These are phyloP conservation scores for Drosophila biarmipes DNA, from an alignment of 1,140 invertebrate genomes.

Conservation along the genomic window DNA sequence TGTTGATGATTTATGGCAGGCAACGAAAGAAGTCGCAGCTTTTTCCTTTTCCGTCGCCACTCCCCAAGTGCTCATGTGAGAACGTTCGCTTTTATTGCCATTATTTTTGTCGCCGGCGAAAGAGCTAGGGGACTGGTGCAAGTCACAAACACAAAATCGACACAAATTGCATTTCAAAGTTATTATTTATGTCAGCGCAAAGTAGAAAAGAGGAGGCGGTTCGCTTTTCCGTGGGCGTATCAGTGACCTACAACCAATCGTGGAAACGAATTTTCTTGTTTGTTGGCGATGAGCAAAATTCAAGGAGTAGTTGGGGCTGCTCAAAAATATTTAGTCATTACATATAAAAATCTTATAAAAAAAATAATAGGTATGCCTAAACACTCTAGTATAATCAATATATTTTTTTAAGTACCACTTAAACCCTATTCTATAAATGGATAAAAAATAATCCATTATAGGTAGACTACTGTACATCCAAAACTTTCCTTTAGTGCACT, in stretches of 20 bases:
- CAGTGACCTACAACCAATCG: slow-evolving; percentile 25
- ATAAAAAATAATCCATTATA: background rate
- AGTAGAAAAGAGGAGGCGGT: slow-evolving; percentile 35
- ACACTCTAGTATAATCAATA: too few relatives aligned
- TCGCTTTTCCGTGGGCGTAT: slow-evolving; percentile 5
- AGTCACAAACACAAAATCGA: slow-evolving; percentile 67
- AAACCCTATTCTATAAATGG: too few relatives aligned
- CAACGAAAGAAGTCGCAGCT: slow-evolving; percentile 29
- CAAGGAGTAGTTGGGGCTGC: background rate
- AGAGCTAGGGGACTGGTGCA: slow-evolving; percentile 23
- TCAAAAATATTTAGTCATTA: background rate
- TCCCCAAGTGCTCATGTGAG: slow-evolving; percentile 21
- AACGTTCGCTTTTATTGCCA: slow-evolving; percentile 11
- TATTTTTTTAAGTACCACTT: too few relatives aligned
- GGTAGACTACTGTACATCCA: background rate
- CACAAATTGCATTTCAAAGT: slow-evolving; percentile 79
- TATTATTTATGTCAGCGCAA: slow-evolving; percentile 69
- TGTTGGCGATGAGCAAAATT: background rate
- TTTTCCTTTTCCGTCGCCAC: slow-evolving; percentile 2
- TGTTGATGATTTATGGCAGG: slow-evolving; percentile 80
- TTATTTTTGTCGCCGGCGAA: slow-evolving; percentile 44
- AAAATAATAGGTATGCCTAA: too few relatives aligned
- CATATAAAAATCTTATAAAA: too few relatives aligned
- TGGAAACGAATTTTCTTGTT: slow-evolving; percentile 15
- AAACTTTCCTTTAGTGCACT: background rate